These are phyloP conservation scores for Arbacia lixula DNA, from an alignment of 53 echinoderm and acorn worm genomes.

Conservation along the genomic window DNA sequence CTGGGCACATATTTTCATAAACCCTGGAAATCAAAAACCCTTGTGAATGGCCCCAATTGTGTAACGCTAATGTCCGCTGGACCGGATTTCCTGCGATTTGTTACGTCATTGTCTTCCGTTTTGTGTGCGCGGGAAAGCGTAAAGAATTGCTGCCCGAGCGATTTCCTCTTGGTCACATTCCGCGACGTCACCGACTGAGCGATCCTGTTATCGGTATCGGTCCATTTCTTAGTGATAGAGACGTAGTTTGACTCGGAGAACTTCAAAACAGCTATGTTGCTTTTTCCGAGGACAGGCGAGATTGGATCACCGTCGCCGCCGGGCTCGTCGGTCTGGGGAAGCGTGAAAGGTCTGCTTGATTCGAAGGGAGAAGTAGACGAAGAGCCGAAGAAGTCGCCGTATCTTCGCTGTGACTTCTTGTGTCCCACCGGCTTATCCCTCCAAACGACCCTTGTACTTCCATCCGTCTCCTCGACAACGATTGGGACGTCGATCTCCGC, in stretches of 20 bases:
- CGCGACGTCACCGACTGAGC: neutral
- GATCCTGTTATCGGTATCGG: neutral
- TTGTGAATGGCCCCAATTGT: too few species aligned
- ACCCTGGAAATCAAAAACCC: too few species aligned
- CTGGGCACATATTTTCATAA: too few species aligned
- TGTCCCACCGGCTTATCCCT: neutral
- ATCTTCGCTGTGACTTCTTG: neutral
- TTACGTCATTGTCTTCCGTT: neutral
- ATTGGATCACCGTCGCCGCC: neutral
- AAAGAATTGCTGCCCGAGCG: neutral
- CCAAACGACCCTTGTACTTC: neutral
- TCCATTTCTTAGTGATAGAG: slow-evolving; percentile 28
- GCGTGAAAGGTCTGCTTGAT: neutral
- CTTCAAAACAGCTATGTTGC: neutral
- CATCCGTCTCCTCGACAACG: slow-evolving; percentile 25
- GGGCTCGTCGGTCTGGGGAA: neutral
- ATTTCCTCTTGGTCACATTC: slow-evolving; percentile 13
- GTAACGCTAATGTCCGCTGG: neutral
- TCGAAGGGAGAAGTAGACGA: neutral
- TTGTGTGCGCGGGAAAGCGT: neutral
- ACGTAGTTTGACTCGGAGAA: slow-evolving; percentile 8
- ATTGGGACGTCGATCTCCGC: slow-evolving; percentile 9
- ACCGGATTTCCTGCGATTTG: slow-evolving; percentile 1
- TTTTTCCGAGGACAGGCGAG: slow-evolving; percentile 10
- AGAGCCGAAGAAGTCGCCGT: neutral